phyloP scores from a whole-genome alignment of 2,797 vertebrate species.

The Arremon brunneinucha region DNA sequence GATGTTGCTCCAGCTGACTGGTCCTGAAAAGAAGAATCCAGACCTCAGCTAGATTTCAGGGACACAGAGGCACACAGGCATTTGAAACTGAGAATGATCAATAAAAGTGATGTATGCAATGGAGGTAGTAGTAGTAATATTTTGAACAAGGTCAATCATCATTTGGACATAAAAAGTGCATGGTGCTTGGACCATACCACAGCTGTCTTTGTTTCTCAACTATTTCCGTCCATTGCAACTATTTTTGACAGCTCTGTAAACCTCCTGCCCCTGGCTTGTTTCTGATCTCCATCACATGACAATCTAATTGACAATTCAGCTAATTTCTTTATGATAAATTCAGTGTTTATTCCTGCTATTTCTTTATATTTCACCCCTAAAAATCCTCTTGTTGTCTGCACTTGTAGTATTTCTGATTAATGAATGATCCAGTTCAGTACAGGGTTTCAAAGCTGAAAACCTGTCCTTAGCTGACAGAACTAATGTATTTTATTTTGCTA shows the following conservation, averaged over 20 bases:
- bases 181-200: not conserved
- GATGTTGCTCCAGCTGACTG: not conserved
- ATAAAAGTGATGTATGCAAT: not conserved
- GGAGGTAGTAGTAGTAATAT: not conserved
- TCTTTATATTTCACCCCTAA: not conserved
- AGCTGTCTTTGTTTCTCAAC: not conserved
- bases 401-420: not conserved
- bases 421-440: not conserved
- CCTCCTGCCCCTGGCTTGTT: not conserved
- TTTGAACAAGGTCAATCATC: not conserved
- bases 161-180: not conserved
- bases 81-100: not conserved
- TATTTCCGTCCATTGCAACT: not conserved
- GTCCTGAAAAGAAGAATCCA: not conserved
- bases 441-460: not conserved
- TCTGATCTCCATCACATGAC: not conserved
- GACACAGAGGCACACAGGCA: not conserved
- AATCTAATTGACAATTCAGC: not conserved
- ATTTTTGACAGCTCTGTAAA: not conserved
- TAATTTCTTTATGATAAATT: not conserved
- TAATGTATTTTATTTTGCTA: not conserved
- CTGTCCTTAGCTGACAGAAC: not conserved
- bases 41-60: not conserved
- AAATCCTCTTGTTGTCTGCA: not conserved
- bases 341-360: not conserved